A percentile compares a stretch with the other conserved stretches of the same genome.
These are phyloP conservation scores for Microchrysa polita DNA, from an alignment of 2,888 invertebrate species.

Conservation along the genomic window DNA sequence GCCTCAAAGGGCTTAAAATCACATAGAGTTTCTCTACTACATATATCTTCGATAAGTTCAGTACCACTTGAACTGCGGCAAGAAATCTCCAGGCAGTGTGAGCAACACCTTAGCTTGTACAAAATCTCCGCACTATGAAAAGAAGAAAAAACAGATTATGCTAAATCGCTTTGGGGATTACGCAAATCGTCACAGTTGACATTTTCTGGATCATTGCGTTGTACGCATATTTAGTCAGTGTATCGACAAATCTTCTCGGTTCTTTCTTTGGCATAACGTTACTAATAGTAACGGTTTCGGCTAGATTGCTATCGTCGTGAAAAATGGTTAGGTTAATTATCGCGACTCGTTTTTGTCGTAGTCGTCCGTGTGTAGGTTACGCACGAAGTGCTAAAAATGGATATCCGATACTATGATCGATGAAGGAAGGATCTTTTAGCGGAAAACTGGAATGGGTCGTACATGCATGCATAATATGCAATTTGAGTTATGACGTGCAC, in stretches of 20 bases:
- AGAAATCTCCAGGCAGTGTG: too few relatives aligned
- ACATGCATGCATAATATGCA: too few relatives aligned
- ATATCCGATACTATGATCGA: slow-evolving; percentile 27
- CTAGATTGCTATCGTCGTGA: slow-evolving; percentile 19
- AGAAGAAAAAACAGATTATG: background rate
- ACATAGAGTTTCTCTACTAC: too few relatives aligned
- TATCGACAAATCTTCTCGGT: background rate
- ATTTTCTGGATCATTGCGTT: background rate
- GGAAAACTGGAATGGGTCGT: too few relatives aligned
- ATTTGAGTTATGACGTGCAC: too few relatives aligned
- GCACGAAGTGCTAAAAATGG: slow-evolving; percentile 9
- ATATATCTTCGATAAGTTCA: too few relatives aligned
- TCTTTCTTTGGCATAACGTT: too few relatives aligned
- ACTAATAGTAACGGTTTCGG: slow-evolving; percentile 18
- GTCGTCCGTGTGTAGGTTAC: slow-evolving; percentile 28
- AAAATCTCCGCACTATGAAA: background rate
- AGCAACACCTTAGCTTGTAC: too few relatives aligned
- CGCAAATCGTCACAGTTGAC: slow-evolving; percentile 27
- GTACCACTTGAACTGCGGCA: too few relatives aligned
- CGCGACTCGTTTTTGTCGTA: slow-evolving; percentile 28
- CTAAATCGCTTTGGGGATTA: slow-evolving; percentile 1
- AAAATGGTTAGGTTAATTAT: slow-evolving; percentile 31
- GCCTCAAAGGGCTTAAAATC: too few relatives aligned
- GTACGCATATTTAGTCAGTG: background rate
- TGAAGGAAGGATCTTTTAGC: background rate